These are phyloP conservation scores for Leistus spinibarbis DNA, from an alignment of 2,888 invertebrate species.

Conservation along the genomic window DNA sequence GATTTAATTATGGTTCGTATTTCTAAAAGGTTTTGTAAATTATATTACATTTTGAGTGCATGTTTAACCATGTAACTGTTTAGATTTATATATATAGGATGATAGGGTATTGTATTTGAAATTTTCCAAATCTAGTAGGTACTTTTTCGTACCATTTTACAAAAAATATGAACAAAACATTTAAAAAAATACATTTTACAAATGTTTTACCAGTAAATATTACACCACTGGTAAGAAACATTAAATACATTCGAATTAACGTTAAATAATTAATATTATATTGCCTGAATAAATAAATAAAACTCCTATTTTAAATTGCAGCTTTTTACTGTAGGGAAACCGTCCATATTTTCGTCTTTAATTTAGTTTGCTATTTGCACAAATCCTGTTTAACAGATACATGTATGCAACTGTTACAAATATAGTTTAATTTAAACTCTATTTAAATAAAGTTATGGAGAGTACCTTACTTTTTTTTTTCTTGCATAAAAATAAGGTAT, in stretches of 20 bases:
- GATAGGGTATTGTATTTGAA: conserved; percentile 32
- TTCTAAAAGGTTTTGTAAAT: not conserved
- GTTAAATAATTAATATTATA: conserved; percentile 14
- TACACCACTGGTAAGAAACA: not conserved
- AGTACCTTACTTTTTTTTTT: too few relatives aligned
- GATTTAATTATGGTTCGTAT: too few relatives aligned
- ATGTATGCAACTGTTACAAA: not conserved
- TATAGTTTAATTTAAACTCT: not conserved
- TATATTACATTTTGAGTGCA: conserved; percentile 12
- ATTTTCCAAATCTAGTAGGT: conserved; percentile 35
- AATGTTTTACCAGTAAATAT: not conserved
- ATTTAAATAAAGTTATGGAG: too few relatives aligned
- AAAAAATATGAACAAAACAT: conserved; percentile 10
- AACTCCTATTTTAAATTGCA: conserved; percentile 12
- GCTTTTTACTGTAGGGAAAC: conserved; percentile 30
- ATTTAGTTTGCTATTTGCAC: not conserved
- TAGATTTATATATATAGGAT: conserved; percentile 27
- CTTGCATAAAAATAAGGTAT: too few relatives aligned
- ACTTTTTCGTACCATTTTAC: conserved; percentile 32
- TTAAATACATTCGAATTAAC: conserved; percentile 21
- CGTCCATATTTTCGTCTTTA: conserved; percentile 21
- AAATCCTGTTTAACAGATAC: not conserved
- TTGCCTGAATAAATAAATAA: conserved; percentile 19
- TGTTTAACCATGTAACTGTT: conserved; percentile 13
- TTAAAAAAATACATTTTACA: conserved; percentile 5